phyloP scores from a whole-genome alignment of 2,888 invertebrate genomes.

The Fragum sueziense region DNA sequence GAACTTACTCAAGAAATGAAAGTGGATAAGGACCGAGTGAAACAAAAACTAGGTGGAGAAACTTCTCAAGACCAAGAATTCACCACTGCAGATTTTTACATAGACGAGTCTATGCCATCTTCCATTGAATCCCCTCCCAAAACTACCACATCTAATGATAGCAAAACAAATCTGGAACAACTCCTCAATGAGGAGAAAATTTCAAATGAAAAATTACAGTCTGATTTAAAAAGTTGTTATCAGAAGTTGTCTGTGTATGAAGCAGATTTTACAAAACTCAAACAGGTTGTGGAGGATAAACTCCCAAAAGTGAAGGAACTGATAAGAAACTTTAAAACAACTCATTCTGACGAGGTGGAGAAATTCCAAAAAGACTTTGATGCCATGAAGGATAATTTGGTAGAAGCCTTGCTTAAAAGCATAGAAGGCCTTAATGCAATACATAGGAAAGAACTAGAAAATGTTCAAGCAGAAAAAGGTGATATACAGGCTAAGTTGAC shows the following conservation, averaged over 20 bases:
- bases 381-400: conserved; percentile 34
- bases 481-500: conserved; percentile 32
- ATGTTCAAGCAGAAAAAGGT: conserved; percentile 81
- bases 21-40: conserved; percentile 33
- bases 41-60: conserved; percentile 47
- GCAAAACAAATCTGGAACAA: conserved; percentile 74
- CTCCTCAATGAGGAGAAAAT: conserved; percentile 39
- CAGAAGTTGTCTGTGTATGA: conserved; percentile 46
- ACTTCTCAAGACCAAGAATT: conserved; percentile 87
- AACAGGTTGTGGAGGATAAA: conserved; percentile 39
- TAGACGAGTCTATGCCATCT: conserved; percentile 93
- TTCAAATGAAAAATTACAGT: conserved; percentile 47
- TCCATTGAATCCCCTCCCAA: conserved; percentile 86
- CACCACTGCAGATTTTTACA: conserved; percentile 92
- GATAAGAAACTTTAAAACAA: conserved; percentile 45
- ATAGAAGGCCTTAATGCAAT: conserved; percentile 43
- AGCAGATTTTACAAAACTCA: conserved; percentile 42
- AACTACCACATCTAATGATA: conserved; percentile 82
- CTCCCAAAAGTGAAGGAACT: conserved; percentile 48
- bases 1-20: conserved; percentile 72
- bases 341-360: conserved; percentile 39
- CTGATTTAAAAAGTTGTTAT: conserved; percentile 52
- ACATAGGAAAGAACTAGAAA: conserved; percentile 56
- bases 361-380: conserved; percentile 45
- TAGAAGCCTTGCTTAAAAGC: conserved; percentile 16